Base-by-base conservation (phyloP, 2,888 invertebrate genomes). In the Catocala fraxini region DNA sequence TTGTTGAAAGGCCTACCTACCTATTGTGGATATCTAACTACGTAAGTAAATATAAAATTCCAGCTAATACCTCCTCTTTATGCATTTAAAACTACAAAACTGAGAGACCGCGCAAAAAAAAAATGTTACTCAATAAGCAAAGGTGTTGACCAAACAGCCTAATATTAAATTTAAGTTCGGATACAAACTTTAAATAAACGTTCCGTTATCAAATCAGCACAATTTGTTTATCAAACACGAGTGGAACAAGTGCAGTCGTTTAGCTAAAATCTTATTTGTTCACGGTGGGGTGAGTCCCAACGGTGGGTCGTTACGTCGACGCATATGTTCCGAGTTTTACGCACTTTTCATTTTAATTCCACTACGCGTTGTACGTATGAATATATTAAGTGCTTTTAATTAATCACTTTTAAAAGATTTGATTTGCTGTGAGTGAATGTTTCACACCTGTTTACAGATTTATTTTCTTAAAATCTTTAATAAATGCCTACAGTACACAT, bases 301-400 rank as follows among this genome's bases (percentile, higher is more conserved):
- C 65, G 60, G 45, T 60, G 64, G 63, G 54, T 70, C 61, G 64
- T 59, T 66, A 48, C 47, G 33, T 7, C 51, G 65, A 13, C 57
- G 70, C 92, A 93, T 93, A 93, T 93, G 92, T 79, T 90, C 68
- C 73, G 79, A 77, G 90, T 92, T 92, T 88, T 88, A 89, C 89
- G 92, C 89, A 84, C 85, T 90, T 90, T 89, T 90, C 91, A 86
- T 90, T 90, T 90, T 91, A 91, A 90, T 91, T 88, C 87, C 57
- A 80, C 85, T 82, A 77, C 79, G 57, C 65, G 64, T 67, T 70
- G 59, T 59, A 68, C 45, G 59, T 67, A 66, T 68, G 65, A 63
- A 72, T 74, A 67, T 59, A 68, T 61, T 65, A 59, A 68, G 55
- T 47, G 43, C 41, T 41, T 51, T 52, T 60, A 35, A 52, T 53